A percentile compares a stretch with the other conserved stretches of the same genome.
Conservation (phyloP, 2,888 invertebrate species). For the Taenaris catops region DNA sequence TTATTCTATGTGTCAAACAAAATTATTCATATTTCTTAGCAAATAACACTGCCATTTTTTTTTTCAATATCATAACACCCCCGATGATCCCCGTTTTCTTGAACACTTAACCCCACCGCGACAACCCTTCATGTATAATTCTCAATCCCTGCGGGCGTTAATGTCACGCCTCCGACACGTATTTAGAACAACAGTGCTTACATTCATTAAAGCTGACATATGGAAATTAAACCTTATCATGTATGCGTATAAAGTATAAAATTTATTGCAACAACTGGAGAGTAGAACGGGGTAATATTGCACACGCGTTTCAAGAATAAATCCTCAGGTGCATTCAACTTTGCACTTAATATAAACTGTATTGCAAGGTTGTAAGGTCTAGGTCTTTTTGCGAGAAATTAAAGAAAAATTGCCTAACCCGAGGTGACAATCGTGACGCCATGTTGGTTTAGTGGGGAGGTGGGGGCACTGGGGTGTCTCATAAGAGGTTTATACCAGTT, state of each 20-base stretch:
- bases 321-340: constrained; percentile 50
- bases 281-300: constrained; percentile 55
- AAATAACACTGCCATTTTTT: constrained; percentile 57
- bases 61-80: constrained; percentile 55
- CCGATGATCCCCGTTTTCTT: constrained; percentile 41
- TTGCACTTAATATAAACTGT: constrained; percentile 27
- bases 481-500: constrained; percentile 68
- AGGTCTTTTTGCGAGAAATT: constrained; percentile 17
- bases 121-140: constrained; percentile 71
- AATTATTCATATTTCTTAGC: too few relatives aligned
- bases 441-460: constrained; percentile 68
- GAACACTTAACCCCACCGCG: constrained; percentile 64
- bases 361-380: constrained; percentile 30
- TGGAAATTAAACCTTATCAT: constrained; percentile 30
- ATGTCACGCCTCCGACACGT: constrained; percentile 72
- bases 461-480: constrained; percentile 62
- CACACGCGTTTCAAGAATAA: constrained; percentile 62
- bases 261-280: constrained; percentile 21
- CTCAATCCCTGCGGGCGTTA: constrained; percentile 66
- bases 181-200: constrained; percentile 58
- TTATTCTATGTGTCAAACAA: too few relatives aligned
- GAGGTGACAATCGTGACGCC: constrained; percentile 76
- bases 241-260: constrained; percentile 21
- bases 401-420: constrained; percentile 38
- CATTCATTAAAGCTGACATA: constrained; percentile 30